phyloP scores from a whole-genome alignment of 2,888 invertebrate genomes.

The Sinhomidia bicolor region DNA sequence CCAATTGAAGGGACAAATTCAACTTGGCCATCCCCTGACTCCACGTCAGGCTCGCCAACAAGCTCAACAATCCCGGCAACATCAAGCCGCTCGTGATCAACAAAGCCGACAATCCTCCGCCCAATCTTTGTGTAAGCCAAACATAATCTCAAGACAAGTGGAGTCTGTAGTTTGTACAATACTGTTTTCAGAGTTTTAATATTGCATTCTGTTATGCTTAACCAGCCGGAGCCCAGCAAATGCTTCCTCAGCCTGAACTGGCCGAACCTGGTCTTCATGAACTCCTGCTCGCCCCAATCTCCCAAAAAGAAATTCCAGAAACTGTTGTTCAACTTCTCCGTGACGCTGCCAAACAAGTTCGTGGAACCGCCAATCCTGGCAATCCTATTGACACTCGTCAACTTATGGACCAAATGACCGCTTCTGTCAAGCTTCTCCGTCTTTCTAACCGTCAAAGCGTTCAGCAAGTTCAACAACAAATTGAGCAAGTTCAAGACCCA shows the following conservation, averaged over 20 bases:
- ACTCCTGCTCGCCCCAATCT: conserved; percentile 48
- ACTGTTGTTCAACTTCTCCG: conserved; percentile 14
- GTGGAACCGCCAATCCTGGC: conserved; percentile 32
- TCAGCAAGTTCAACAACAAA: conserved; percentile 28
- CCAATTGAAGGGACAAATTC: conserved; percentile 68
- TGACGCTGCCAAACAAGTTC: conserved; percentile 37
- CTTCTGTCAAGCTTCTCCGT: conserved; percentile 41
- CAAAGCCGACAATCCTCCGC: background rate
- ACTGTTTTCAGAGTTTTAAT: too few relatives aligned
- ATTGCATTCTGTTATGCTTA: too few relatives aligned
- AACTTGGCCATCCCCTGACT: conserved; percentile 52
- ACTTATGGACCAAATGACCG: conserved; percentile 28
- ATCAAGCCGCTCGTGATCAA: conserved; percentile 49
- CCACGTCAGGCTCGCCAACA: conserved; percentile 39
- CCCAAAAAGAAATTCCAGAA: conserved; percentile 37
- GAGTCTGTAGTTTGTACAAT: too few relatives aligned
- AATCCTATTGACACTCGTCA: background rate
- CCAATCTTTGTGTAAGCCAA: conserved; percentile 25
- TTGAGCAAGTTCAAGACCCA: conserved; percentile 29
- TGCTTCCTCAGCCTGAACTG: conserved; percentile 53
- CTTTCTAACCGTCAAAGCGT: background rate
- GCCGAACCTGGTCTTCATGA: conserved; percentile 48
- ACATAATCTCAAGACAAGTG: too few relatives aligned
- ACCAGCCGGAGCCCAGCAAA: conserved; percentile 50
- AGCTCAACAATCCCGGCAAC: conserved; percentile 36